These are phyloP conservation scores for Micronisus gabar DNA, from an alignment of 2,113 vertebrate genomes.

Conservation along the genomic window DNA sequence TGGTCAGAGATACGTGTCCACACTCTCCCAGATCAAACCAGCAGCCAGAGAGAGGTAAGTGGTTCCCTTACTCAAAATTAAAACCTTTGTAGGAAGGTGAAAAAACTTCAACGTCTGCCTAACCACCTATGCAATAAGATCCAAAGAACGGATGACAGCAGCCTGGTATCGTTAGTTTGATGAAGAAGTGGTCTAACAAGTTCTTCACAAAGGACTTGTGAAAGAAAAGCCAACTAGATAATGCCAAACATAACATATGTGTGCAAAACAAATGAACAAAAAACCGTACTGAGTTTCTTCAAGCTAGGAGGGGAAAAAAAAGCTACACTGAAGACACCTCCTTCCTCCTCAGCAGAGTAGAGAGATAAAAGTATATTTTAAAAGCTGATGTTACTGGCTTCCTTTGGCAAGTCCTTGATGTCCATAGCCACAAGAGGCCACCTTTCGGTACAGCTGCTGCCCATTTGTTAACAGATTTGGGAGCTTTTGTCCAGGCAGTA, in stretches of 20 bases:
- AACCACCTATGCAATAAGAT: not conserved
- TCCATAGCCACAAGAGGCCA: constrained; percentile 82
- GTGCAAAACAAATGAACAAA: not conserved
- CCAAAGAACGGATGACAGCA: not conserved
- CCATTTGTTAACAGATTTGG: constrained; percentile 75
- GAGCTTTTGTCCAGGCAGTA: constrained; percentile 78
- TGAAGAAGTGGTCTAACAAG: not conserved
- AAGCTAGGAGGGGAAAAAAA: not conserved
- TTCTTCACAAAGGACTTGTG: not conserved
- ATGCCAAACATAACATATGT: not conserved
- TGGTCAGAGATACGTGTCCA: not conserved
- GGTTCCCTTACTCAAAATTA: not conserved
- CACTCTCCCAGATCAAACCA: not conserved
- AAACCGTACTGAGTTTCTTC: not conserved
- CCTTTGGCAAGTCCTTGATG: constrained; percentile 72
- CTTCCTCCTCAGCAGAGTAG: not conserved
- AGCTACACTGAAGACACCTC: not conserved
- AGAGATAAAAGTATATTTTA: not conserved
- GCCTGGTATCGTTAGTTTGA: not conserved
- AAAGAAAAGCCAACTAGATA: not conserved
- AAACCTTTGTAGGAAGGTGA: not conserved
- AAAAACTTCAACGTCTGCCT: not conserved
- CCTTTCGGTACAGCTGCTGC: constrained; percentile 83
- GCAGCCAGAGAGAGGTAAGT: not conserved
- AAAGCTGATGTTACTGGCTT: constrained; percentile 68